These are phyloP conservation scores for Pao palembangensis DNA, from an alignment of 2,113 vertebrate genomes.

Conservation along the genomic window DNA sequence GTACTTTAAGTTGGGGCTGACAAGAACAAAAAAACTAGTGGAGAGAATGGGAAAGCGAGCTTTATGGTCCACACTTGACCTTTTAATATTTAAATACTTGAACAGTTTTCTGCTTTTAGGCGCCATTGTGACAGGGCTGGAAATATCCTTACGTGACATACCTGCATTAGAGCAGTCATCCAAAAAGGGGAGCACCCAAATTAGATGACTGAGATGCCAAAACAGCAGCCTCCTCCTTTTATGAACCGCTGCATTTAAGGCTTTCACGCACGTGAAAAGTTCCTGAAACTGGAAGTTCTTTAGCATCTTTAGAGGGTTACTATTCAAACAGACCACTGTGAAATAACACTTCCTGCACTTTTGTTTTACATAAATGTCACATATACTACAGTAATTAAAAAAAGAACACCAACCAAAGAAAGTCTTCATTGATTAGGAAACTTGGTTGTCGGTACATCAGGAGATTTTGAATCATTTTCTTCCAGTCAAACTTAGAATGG, in stretches of 20 bases:
- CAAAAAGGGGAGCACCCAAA: conserved; percentile 3
- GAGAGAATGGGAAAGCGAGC: conserved; percentile 12
- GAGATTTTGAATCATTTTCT: too few relatives aligned
- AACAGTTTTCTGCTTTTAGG: conserved; percentile 56
- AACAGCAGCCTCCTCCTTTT: not conserved
- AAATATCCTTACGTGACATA: conserved; percentile 46
- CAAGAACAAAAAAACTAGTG: conserved; percentile 11
- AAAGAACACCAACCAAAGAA: conserved; percentile 23
- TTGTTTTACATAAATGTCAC: conserved; percentile 48
- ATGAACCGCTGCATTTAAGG: not conserved
- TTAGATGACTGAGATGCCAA: not conserved
- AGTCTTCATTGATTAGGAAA: conserved; percentile 13
- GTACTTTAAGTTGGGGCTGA: not conserved
- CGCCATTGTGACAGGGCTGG: conserved; percentile 30
- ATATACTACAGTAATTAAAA: conserved; percentile 20
- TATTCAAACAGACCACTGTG: conserved; percentile 11
- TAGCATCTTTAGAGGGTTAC: conserved; percentile 3
- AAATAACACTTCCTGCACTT: conserved; percentile 30
- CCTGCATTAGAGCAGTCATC: conserved; percentile 43
- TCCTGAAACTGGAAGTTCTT: not conserved
- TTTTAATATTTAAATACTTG: conserved; percentile 60
- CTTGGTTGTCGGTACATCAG: not conserved
- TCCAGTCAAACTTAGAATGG: too few relatives aligned
- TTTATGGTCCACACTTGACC: conserved; percentile 41
- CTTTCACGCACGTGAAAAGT: not conserved